These are phyloP conservation scores for Neodiprion fabricii DNA, from an alignment of 1,140 invertebrate species.

Conservation along the genomic window DNA sequence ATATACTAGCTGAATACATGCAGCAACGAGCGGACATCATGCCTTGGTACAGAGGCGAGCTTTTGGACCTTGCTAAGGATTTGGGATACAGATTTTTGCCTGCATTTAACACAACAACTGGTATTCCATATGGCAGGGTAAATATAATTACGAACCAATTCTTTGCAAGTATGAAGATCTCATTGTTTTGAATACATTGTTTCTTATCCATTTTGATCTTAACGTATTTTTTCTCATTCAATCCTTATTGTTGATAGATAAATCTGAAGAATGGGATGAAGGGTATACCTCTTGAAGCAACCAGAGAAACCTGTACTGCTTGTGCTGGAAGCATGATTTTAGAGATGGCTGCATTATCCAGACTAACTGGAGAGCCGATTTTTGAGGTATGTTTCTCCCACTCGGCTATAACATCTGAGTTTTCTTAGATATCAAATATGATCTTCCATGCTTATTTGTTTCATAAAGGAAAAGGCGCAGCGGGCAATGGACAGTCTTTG, in stretches of 20 bases:
- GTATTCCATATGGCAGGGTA: constrained; percentile 94
- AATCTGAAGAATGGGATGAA: constrained; percentile 91
- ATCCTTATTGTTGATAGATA: constrained; percentile 66
- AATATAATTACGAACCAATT: constrained; percentile 38
- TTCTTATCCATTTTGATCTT: constrained; percentile 10
- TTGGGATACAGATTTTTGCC: constrained; percentile 90
- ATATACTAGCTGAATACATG: constrained; percentile 86
- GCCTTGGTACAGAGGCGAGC: constrained; percentile 91
- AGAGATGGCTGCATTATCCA: constrained; percentile 94
- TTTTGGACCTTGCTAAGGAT: constrained; percentile 90
- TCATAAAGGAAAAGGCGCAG: constrained; percentile 82
- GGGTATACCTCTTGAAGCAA: constrained; percentile 74
- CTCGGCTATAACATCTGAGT: constrained; percentile 3
- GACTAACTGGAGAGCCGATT: constrained; percentile 89
- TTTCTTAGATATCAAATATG: background rate
- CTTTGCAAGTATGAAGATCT: constrained; percentile 14
- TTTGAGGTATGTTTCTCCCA: constrained; percentile 75
- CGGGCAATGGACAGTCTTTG: constrained; percentile 97
- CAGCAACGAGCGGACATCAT: constrained; percentile 78
- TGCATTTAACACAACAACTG: constrained; percentile 98
- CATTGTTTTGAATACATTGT: constrained; percentile 9
- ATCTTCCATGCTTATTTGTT: too few relatives aligned
- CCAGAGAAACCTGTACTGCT: constrained; percentile 93
- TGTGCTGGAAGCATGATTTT: constrained; percentile 98
- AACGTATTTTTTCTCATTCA: constrained; percentile 13